These are phyloP conservation scores for Oscheius onirici DNA, from an alignment of 2,888 invertebrate genomes.

Conservation along the genomic window DNA sequence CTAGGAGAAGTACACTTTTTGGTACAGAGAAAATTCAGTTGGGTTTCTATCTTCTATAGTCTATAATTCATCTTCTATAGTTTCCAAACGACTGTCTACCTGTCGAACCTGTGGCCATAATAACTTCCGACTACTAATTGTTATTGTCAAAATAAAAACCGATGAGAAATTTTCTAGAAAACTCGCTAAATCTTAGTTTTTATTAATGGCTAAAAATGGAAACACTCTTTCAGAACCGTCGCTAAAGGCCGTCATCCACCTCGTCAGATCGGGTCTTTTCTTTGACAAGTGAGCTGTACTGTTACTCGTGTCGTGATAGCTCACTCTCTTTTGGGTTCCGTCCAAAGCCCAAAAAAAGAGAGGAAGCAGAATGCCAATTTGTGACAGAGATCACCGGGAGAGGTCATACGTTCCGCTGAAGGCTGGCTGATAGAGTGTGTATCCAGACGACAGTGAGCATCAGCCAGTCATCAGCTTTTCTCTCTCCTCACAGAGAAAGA, in stretches of 20 bases:
- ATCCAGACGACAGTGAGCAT: neutral
- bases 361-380: constrained; percentile 3
- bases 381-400: constrained; percentile 22
- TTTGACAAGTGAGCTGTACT: constrained; percentile 78
- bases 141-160: too few species aligned
- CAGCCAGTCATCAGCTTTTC: neutral
- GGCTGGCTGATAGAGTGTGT: neutral
- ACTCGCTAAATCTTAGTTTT: too few species aligned
- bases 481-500: too few species aligned
- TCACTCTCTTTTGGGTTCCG: neutral
- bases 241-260: constrained; percentile 93
- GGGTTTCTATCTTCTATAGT: too few species aligned
- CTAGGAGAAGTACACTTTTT: too few species aligned
- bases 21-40: too few species aligned
- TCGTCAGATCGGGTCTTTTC: constrained; percentile 93
- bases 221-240: constrained; percentile 73
- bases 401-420: constrained; percentile 25
- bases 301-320: neutral
- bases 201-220: too few species aligned
- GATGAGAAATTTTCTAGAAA: too few species aligned
- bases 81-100: too few species aligned
- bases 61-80: too few species aligned
- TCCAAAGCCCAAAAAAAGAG: neutral
- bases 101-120: too few species aligned
- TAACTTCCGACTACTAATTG: too few species aligned